Evolutionary conservation across 2,797 vertebrate species (phyloP).

Genomic region (Coregonus suidteri): DNA sequence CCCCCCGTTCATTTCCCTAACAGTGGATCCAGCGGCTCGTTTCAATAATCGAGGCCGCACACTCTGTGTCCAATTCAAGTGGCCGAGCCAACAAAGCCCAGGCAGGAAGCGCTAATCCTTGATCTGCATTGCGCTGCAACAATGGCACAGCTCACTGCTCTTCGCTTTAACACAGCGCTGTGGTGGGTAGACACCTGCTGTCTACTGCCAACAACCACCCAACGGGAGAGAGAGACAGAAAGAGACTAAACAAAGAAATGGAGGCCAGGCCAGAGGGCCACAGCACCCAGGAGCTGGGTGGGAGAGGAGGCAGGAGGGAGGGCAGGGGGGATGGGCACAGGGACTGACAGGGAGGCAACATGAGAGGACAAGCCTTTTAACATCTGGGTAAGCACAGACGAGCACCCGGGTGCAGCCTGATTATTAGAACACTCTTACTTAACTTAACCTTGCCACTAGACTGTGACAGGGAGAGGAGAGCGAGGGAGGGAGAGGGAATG

Average conservation of each 20-base stretch:
- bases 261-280: slow-evolving; percentile 42
- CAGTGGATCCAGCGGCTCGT: slow-evolving; percentile 49
- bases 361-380: slow-evolving; percentile 86
- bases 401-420: slow-evolving; percentile 77
- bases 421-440: slow-evolving; percentile 92
- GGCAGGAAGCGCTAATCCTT: slow-evolving; percentile 82
- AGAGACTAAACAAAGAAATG: slow-evolving; percentile 59
- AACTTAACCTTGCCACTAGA: slow-evolving; percentile 83
- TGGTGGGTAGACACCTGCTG: slow-evolving; percentile 52
- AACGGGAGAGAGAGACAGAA: slow-evolving; percentile 24
- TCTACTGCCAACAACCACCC: slow-evolving; percentile 64
- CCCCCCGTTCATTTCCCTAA: slow-evolving; percentile 55
- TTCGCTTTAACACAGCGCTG: slow-evolving; percentile 32
- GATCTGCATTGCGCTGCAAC: slow-evolving; percentile 75
- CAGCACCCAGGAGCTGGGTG: background rate
- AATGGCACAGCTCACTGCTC: slow-evolving; percentile 64
- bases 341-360: slow-evolving; percentile 75
- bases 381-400: slow-evolving; percentile 91
- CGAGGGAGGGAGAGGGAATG: slow-evolving; percentile 44
- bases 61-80: slow-evolving; percentile 75
- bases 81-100: slow-evolving; percentile 74
- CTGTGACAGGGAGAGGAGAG: slow-evolving; percentile 74
- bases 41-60: slow-evolving; percentile 34
- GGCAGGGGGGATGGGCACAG: slow-evolving; percentile 22
- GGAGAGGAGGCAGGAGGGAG: background rate